Base-by-base conservation (phyloP, 2,113 vertebrate species). In the Ellobius talpinus region DNA sequence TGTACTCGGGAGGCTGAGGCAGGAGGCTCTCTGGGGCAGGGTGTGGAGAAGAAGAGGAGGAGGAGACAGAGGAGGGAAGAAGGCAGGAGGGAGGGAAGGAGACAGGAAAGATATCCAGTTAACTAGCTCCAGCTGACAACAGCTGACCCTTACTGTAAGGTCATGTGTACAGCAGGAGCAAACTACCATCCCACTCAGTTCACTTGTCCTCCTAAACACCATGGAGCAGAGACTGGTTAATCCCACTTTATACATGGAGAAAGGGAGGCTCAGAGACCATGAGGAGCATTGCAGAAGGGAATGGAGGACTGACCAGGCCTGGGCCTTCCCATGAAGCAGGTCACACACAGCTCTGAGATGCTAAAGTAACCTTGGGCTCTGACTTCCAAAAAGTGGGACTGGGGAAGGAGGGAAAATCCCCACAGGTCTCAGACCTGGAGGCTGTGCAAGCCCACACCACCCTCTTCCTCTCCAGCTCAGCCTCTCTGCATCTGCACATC, bases 401-500 rank as follows among this genome's bases (percentile, higher is more conserved):
- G 81, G 39, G 42, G n/a, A 29, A 29, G 66, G 52, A 14, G 31
- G 42, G 63, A 19, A 82, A 61, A n/a, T 5, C 77, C 10, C 47
- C 58, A 16, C 24, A 68, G 85, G 65, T 65, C 55, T 88, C 66
- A 66, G 76, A 70, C 29, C 33, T 26, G 3, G 21, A 52, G 39
- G 31, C 79, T 84, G 79, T 95, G 47, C 82, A 3, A 72, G 31
- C 24, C 47, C 14, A 42, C 72, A 95, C 94, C 82, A 78, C 52
- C 63, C 74, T 90, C 77, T 85, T 76, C 74, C 87, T 93, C 36
- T 89, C 39, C 7, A 97, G 93, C 70, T 97, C 89, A 68, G 93
- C 42, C 76, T 97, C 96, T 89, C 90, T 94, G 89, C 23, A 61
- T 92, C 86, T 93, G 82, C 47, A 88, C 58, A 93, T 96, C 96